Conservation (phyloP, 2,797 vertebrate species). For the Bufotes viridis region DNA sequence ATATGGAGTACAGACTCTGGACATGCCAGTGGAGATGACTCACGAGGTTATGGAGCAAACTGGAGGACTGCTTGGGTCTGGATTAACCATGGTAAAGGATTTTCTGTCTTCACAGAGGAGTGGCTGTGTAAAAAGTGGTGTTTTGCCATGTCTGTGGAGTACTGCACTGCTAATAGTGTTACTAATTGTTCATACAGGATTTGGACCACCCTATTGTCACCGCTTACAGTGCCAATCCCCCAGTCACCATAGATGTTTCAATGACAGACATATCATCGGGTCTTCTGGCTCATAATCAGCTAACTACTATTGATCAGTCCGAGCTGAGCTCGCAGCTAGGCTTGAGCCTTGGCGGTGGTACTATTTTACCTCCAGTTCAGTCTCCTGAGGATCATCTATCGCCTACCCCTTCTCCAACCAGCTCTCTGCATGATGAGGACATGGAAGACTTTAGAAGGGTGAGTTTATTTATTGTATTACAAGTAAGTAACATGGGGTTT, state of each 20-base stretch:
- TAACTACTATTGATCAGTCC: constrained; percentile 93
- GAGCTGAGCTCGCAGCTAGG: constrained; percentile 90
- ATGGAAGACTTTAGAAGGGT: constrained; percentile 88
- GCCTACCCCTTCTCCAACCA: constrained; percentile 82
- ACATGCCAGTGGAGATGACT: constrained; percentile 74
- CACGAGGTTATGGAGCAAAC: constrained; percentile 75
- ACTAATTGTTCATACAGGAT: constrained; percentile 73
- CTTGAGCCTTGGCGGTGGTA: constrained; percentile 82
- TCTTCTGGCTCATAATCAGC: constrained; percentile 83
- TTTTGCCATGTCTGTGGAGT: not conserved
- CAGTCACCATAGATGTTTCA: constrained; percentile 90
- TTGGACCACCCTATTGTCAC: constrained; percentile 87
- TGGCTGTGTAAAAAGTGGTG: not conserved
- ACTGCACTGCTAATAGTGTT: not conserved
- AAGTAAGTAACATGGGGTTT: not conserved
- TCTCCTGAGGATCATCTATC: constrained; percentile 85
- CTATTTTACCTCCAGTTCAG: constrained; percentile 78
- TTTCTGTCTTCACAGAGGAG: not conserved
- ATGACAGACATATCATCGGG: constrained; percentile 84
- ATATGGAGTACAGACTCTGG: constrained; percentile 74
- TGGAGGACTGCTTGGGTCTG: constrained; percentile 70
- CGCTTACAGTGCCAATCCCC: constrained; percentile 87
- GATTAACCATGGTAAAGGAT: constrained; percentile 71
- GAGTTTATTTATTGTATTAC: constrained; percentile 49
- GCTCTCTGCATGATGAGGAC: constrained; percentile 87